Conservation (phyloP, 2,113 vertebrate species). For the Ageneiosus marmoratus region DNA sequence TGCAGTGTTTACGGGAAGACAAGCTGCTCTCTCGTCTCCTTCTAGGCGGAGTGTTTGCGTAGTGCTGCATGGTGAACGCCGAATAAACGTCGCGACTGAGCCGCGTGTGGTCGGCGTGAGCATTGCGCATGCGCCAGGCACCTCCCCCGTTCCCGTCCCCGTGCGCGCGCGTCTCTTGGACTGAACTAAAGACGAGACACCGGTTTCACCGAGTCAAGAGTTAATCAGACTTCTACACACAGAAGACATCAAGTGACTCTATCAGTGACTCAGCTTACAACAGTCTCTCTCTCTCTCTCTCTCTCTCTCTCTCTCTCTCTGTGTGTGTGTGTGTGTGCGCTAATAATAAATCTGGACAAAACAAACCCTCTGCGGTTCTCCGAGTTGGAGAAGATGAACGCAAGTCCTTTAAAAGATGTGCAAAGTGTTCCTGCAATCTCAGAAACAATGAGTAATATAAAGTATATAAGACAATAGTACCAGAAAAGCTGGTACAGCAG, state of each 20-base stretch:
- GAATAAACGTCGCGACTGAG: slow-evolving; percentile 56
- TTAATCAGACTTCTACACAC: not conserved
- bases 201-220: not conserved
- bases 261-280: not conserved
- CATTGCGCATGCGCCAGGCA: slow-evolving; percentile 63
- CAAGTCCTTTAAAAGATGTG: not conserved
- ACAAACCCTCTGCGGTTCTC: not conserved
- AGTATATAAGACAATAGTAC: no score
- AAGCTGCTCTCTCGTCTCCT: slow-evolving; percentile 59
- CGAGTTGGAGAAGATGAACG: not conserved
- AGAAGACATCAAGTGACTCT: not conserved
- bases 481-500: no score
- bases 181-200: slow-evolving; percentile 31
- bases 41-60: slow-evolving; percentile 55
- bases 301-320: not conserved
- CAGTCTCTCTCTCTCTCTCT: not conserved
- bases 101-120: slow-evolving; percentile 62
- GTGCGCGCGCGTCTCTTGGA: not conserved
- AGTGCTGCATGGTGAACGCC: slow-evolving; percentile 62
- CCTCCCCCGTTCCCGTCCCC: slow-evolving; percentile 18
- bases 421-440: not conserved
- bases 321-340: not conserved
- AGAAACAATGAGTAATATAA: not conserved
- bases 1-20: slow-evolving; percentile 50
- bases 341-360: not conserved